These are phyloP conservation scores for Lycodopsis pacificus DNA, from an alignment of 2,797 vertebrate species.

Conservation along the genomic window DNA sequence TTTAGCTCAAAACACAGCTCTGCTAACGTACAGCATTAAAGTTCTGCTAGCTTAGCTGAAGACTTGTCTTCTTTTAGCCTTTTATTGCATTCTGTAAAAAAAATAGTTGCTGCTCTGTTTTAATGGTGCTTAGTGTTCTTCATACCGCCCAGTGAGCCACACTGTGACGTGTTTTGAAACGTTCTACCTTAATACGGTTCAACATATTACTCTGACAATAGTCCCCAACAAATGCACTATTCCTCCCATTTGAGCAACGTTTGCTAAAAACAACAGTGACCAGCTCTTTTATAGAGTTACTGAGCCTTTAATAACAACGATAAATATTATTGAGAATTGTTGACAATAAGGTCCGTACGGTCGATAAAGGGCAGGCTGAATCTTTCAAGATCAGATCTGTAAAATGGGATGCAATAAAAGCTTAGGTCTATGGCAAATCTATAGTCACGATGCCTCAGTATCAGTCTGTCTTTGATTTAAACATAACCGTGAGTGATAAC, in stretches of 20 bases:
- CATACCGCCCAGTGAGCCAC: not conserved
- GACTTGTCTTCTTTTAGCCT: not conserved
- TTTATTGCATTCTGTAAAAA: not conserved
- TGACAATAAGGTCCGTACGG: not conserved
- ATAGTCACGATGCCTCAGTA: not conserved
- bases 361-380: too few species aligned
- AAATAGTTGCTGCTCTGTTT: not conserved
- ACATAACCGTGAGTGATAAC: not conserved
- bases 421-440: too few species aligned
- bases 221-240: not conserved
- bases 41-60: too few species aligned
- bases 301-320: not conserved
- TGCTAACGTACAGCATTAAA: not conserved
- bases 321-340: not conserved
- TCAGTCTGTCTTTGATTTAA: not conserved
- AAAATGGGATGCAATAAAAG: not conserved
- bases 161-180: not conserved
- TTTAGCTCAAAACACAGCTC: not conserved
- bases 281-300: not conserved
- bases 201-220: not conserved
- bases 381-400: not conserved
- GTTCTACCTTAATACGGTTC: not conserved
- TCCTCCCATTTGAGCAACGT: not conserved
- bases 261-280: not conserved
- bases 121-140: not conserved